These are phyloP conservation scores for Ptychobarbus kaznakovi DNA, from an alignment of 2,797 vertebrate genomes.

Conservation along the genomic window DNA sequence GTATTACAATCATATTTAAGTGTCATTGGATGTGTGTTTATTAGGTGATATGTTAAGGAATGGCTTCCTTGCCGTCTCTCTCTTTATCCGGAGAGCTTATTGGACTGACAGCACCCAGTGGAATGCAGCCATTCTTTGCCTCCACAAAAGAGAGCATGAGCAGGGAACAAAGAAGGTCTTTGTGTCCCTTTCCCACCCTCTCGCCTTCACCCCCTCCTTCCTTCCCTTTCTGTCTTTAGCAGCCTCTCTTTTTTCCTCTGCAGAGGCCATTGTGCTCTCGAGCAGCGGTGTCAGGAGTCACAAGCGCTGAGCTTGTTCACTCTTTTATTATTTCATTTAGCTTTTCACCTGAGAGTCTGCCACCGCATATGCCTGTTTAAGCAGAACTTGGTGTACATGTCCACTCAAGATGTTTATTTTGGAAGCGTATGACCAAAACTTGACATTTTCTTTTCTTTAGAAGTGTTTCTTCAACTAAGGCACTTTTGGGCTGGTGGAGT, in stretches of 20 bases:
- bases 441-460: background rate
- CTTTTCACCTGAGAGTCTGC: slow-evolving; percentile 44
- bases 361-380: background rate
- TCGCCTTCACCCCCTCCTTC: slow-evolving; percentile 6
- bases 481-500: background rate
- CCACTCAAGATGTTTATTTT: slow-evolving; percentile 8
- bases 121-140: slow-evolving; percentile 29
- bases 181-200: slow-evolving; percentile 37
- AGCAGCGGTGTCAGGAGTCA: slow-evolving; percentile 51
- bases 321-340: slow-evolving; percentile 54
- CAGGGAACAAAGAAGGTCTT: slow-evolving; percentile 43
- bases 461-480: background rate
- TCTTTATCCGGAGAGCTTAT: slow-evolving; percentile 27
- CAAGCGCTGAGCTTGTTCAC: slow-evolving; percentile 29
- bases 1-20: background rate
- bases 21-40: slow-evolving; percentile 4
- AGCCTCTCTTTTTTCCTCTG: slow-evolving; percentile 31
- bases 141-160: slow-evolving; percentile 37
- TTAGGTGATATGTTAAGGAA: slow-evolving; percentile 37
- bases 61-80: slow-evolving; percentile 23
- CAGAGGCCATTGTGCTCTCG: slow-evolving; percentile 23
- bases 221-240: slow-evolving; percentile 7
- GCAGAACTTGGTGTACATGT: background rate
- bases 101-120: slow-evolving; percentile 45
- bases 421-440: background rate